These are phyloP conservation scores for Aphelocoma californica DNA, from an alignment of 2,797 vertebrate species.

Conservation along the genomic window DNA sequence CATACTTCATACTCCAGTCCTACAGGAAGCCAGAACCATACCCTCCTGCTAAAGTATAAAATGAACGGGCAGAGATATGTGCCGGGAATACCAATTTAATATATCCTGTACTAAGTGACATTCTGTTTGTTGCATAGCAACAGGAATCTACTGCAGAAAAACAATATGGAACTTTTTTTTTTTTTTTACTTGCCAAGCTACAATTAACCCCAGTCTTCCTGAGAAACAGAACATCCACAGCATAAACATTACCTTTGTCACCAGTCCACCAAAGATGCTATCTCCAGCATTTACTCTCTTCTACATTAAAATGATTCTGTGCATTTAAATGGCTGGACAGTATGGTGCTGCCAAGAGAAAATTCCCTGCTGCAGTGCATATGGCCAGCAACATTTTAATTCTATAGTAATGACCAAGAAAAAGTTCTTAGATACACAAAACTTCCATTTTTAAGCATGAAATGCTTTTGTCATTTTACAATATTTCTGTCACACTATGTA, in stretches of 20 bases:
- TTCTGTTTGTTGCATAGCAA: conserved; percentile 76
- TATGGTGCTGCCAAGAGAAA: neutral
- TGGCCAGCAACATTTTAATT: neutral
- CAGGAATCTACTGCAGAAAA: conserved; percentile 71
- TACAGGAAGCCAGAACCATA: conserved; percentile 57
- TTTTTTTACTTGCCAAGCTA: conserved; percentile 64
- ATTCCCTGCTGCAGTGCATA: neutral
- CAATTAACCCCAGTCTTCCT: conserved; percentile 63
- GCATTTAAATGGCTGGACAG: neutral
- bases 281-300: neutral
- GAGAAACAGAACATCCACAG: neutral
- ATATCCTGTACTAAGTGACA: conserved; percentile 67
- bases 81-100: conserved; percentile 74
- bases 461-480: neutral
- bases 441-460: neutral
- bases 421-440: neutral
- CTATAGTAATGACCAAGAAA: neutral
- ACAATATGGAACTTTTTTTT: conserved; percentile 67
- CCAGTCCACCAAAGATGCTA: neutral
- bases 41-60: conserved; percentile 62
- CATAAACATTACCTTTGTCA: neutral
- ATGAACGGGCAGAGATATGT: conserved; percentile 62
- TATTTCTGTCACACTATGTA: neutral
- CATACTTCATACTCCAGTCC: conserved; percentile 41
- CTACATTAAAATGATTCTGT: neutral